Evolutionary conservation across 2,797 vertebrate species (phyloP).

Genomic region (Coreius guichenoti): DNA sequence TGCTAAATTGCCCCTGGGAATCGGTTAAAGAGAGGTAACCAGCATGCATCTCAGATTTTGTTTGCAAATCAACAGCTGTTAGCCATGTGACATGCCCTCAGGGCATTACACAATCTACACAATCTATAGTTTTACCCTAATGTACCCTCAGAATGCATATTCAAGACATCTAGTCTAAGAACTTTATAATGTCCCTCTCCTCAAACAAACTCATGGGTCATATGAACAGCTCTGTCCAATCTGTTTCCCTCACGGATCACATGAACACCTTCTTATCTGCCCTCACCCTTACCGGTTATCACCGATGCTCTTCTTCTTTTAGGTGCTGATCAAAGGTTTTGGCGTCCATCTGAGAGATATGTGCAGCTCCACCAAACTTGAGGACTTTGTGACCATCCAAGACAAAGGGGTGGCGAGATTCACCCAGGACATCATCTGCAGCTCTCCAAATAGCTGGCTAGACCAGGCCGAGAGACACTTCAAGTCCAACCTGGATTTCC

Average conservation of each 20-base stretch:
- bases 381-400: slow-evolving; percentile 80
- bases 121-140: slow-evolving; percentile 4
- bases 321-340: slow-evolving; percentile 88
- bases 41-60: slow-evolving; percentile 37
- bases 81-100: slow-evolving; percentile 9
- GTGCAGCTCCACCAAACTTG: slow-evolving; percentile 75
- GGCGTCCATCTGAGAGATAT: slow-evolving; percentile 83
- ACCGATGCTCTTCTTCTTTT: slow-evolving; percentile 15
- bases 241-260: background rate
- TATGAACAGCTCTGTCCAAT: background rate
- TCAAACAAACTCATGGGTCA: slow-evolving; percentile 12
- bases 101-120: slow-evolving; percentile 11
- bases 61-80: slow-evolving; percentile 33
- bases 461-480: slow-evolving; percentile 78
- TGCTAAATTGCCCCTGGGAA: slow-evolving; percentile 3
- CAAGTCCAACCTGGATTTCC: slow-evolving; percentile 84
- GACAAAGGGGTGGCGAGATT: slow-evolving; percentile 66
- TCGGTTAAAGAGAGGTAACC: slow-evolving; percentile 26
- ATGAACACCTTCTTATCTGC: slow-evolving; percentile 11
- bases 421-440: slow-evolving; percentile 79
- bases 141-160: slow-evolving; percentile 4
- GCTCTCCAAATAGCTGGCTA: slow-evolving; percentile 76
- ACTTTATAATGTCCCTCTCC: background rate
- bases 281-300: background rate
- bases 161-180: background rate